Base-by-base conservation (phyloP, 1,140 invertebrate genomes). In the Globodera rostochiensis region DNA sequence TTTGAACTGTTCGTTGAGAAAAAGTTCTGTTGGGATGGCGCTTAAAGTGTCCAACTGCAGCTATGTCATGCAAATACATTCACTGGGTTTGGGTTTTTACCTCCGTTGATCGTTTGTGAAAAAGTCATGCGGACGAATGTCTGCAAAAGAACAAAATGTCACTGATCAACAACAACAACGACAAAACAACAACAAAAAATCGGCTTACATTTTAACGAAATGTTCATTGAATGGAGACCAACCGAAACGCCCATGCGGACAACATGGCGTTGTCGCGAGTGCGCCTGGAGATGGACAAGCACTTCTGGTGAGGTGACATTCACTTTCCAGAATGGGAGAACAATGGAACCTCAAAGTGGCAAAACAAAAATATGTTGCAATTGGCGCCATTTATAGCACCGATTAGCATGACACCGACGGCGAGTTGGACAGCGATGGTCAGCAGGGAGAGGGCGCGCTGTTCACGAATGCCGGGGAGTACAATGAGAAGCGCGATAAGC, bases 171-270 rank as follows among this genome's bases (percentile, higher is more conserved):
- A 25, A 74, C 21, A 25, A 45, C 6, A 75, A 36, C 15, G n/a
- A n/a, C 45, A 73, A 67, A 73, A 49, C 46, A 70, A 67, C 25
- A 73, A 79, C 64, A 45, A 64, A 25, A 25, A 47, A 85, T n/a
- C 11, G 79, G 83, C 91, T 92, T 92, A 96, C 96, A 94, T 92
- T 93, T 94, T 79, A 98, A 92, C 67, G 96, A 98, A 83, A 98
- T 94, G 91, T 98, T 98, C 90, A 98, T 94, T 90, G 96, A 95
- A 88, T 94, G 94, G 19, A 98, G 92, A 49, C 97, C 96, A 85
- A 98, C 95, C 88, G 95, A 94, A 47, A 96, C 95, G 11, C 95
- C 95, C 80, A 99, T 93, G 90, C 94, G 93, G 71, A 95, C 96
- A 80, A 93, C 92, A 67, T 98, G 93, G 88, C 95, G 94, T 88